Evolutionary conservation across 2,797 vertebrate species (phyloP), one percentile per base, ranked within the genome.

Genomic region (Macropodus opercularis): DNA sequence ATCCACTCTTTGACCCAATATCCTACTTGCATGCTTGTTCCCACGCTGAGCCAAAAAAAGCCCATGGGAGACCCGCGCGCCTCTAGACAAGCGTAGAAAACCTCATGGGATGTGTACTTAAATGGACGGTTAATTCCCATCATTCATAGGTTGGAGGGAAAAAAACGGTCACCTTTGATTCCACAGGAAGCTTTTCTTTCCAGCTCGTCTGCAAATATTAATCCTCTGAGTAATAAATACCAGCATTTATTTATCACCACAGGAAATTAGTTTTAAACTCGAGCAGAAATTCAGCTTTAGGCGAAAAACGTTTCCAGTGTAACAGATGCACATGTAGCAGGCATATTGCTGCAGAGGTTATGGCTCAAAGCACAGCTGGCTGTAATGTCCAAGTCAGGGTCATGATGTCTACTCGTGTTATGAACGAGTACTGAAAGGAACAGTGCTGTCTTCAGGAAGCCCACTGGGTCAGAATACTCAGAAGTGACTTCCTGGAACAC

Each of bases 131-230:
- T 50, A 62, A 78, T 62, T 34, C 21, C 6, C 6, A 21, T 4
- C 10, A 4, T 38, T 22, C 52, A 13, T 52, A 27, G 34, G 15
- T 15, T 31, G 4, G n/a, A 65, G 22, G 41, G n/a, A n/a, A 53
- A 31, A 49, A 48, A 38, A 24, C 1, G 6, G 7, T 17, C 8
- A 3, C 17, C 17, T 15, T 57, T 40, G 18, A 64, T 67, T 53
- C 38, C 40, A 18, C 48, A 18, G 23, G 18, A 69, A 61, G 29
- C 21, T 29, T 22, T 29, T n/a, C 51, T 73, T 66, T 63, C 61
- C 50, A 38, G 51, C 5, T 36, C 36, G 8, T 49, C 21, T 63
- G 73, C 67, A 78, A 72, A 84, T 66, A 85, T 85, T 73, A 44
- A 76, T 61, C 2, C 29, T 63, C 24, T 62, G 29, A 29, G 14